Base-by-base conservation (phyloP, 2,797 vertebrate species). In the Benthosema pterotum region DNA sequence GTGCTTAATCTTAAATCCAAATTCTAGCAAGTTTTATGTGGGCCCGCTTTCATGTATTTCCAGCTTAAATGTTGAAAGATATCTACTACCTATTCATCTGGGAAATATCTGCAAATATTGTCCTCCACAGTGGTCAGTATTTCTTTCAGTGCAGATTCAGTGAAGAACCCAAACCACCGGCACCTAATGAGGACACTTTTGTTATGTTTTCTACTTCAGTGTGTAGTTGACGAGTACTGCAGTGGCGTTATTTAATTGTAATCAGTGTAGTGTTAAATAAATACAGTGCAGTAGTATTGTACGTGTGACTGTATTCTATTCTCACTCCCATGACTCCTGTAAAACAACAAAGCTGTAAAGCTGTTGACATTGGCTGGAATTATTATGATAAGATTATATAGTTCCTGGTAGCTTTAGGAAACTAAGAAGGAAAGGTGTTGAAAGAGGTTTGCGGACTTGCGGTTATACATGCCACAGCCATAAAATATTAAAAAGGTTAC, bases 71-170 rank as follows among this genome's bases (percentile, higher is more conserved):
- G 32, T 32, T 32, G 32, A 32, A 32, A 32, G 32, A 32, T 32
- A 32, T 32, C 6, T 9, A 7, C 32, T 32, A 9, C 32, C 9
- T 9, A 8, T 9, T 38, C 2, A 8, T 8, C 32, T 38, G 32
- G 32, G 7, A 8, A 38, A 38, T 38, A 38, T 84, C 83, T 74
- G 65, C 59, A 77, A 69, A 77, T 88, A 87, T 87, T 82, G 67
- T 74, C 51, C 60, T 63, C 0, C 25, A 5, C n/a, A n/a, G n/a
- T 6, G 22, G 50, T 12, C 11, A n/a, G 50, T 52, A 14, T 22
- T 14, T 52, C 5, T 22, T 25, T 13, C 7, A 18, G 11, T 25
- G 5, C 7, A 18, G 11, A 17, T 45, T 25, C 38, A 67, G 68
- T 69, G 75, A 74, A 28, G 55, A 61, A 77, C 77, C 81, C 80